These are phyloP conservation scores for Vannuccia rotundouncinata DNA, from an alignment of 2,888 invertebrate species.

Conservation along the genomic window DNA sequence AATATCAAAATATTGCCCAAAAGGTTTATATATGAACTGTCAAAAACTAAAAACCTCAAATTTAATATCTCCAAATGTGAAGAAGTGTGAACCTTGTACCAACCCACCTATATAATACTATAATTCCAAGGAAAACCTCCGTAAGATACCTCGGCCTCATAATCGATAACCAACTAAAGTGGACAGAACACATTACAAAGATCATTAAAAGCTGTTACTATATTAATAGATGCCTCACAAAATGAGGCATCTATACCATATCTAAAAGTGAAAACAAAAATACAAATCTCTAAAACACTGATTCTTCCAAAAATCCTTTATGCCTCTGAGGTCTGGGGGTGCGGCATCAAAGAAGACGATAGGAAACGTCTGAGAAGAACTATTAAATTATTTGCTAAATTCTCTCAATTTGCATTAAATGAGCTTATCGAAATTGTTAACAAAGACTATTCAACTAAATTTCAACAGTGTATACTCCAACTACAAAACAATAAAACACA, in stretches of 20 bases:
- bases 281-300: background rate
- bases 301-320: background rate
- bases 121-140: background rate
- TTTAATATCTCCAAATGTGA: background rate
- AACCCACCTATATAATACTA: background rate
- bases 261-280: background rate
- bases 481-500: too few relatives aligned
- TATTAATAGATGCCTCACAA: background rate
- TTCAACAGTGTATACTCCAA: too few relatives aligned
- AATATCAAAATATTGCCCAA: background rate
- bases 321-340: background rate
- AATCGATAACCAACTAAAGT: background rate
- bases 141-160: background rate
- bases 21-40: background rate
- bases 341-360: background rate
- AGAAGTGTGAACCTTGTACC: background rate
- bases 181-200: background rate
- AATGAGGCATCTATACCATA: background rate
- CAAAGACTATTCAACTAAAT: too few relatives aligned
- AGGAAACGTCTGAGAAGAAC: too few relatives aligned
- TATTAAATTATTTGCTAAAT: too few relatives aligned
- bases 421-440: too few relatives aligned
- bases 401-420: too few relatives aligned
- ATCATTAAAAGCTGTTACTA: background rate
- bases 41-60: background rate